Conservation (phyloP, 1,140 invertebrate genomes). For the Drosophila obscura region DNA sequence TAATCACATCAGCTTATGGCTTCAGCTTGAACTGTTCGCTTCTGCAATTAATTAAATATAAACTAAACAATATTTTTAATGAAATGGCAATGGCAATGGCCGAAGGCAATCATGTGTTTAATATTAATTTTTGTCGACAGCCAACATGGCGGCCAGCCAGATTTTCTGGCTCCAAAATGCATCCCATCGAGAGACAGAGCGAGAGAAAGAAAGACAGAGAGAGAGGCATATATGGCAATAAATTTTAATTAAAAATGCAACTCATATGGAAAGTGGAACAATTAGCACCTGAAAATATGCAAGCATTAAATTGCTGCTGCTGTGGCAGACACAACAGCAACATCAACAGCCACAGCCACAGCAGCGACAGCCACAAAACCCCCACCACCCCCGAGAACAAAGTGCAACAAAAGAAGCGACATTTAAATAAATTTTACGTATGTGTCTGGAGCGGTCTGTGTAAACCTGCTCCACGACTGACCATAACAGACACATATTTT, state of each 20-base stretch:
- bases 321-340: constrained; percentile 39
- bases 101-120: constrained; percentile 83
- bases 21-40: constrained; percentile 49
- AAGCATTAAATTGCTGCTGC: constrained; percentile 81
- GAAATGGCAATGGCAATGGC: constrained; percentile 64
- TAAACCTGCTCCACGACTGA: constrained; percentile 53
- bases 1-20: constrained; percentile 42
- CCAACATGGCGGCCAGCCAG: constrained; percentile 64
- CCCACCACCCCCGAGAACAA: constrained; percentile 18
- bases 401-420: constrained; percentile 49
- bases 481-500: constrained; percentile 83
- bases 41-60: constrained; percentile 76
- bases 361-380: not conserved
- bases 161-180: constrained; percentile 43
- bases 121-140: constrained; percentile 80
- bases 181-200: constrained; percentile 6
- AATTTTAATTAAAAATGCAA: constrained; percentile 83
- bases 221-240: constrained; percentile 39
- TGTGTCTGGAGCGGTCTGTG: constrained; percentile 8
- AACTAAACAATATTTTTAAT: constrained; percentile 83
- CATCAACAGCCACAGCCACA: not conserved
- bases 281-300: constrained; percentile 84
- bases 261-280: constrained; percentile 83
- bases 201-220: not conserved
- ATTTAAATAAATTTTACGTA: constrained; percentile 63